These are phyloP conservation scores for Heliocidaris erythrogramma DNA, from an alignment of 35 echinoderm and acorn worm genomes.

Conservation along the genomic window DNA sequence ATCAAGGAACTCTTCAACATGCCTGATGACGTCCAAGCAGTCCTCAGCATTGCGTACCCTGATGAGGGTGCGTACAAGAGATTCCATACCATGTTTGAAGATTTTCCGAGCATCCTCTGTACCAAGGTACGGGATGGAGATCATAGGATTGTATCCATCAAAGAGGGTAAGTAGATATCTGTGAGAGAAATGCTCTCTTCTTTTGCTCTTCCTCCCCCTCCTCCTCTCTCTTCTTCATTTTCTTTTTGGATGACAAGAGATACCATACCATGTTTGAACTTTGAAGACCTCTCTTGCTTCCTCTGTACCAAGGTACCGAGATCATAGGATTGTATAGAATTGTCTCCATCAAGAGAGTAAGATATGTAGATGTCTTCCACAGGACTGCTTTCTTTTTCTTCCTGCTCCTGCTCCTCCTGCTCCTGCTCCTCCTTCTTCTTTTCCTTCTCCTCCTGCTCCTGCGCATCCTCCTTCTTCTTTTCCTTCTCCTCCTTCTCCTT, in stretches of 20 bases:
- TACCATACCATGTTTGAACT: too few relatives aligned
- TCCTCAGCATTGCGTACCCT: slow-evolving; percentile 68
- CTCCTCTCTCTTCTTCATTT: neutral
- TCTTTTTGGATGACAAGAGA: too few relatives aligned
- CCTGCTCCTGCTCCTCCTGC: too few relatives aligned
- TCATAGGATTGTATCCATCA: slow-evolving; percentile 81
- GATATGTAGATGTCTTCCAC: too few relatives aligned
- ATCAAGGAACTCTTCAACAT: slow-evolving; percentile 73
- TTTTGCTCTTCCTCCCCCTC: neutral
- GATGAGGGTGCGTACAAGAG: slow-evolving; percentile 84
- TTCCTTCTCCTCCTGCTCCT: neutral
- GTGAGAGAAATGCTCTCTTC: neutral
- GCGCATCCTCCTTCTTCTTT: too few relatives aligned
- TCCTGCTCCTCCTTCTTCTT: neutral
- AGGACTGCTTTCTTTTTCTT: too few relatives aligned
- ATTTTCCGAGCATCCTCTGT: slow-evolving; percentile 76
- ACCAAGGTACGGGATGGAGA: slow-evolving; percentile 88
- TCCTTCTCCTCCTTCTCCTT: neutral
- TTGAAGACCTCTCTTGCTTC: too few relatives aligned
- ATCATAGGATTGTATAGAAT: too few relatives aligned
- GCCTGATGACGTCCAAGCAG: slow-evolving; percentile 65
- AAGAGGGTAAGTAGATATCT: slow-evolving; percentile 78
- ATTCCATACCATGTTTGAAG: slow-evolving; percentile 78
- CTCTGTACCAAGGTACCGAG: too few relatives aligned
- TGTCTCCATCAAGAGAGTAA: too few relatives aligned